These are phyloP conservation scores for Catharus fuscescens DNA, from an alignment of 2,113 vertebrate genomes.

Conservation along the genomic window DNA sequence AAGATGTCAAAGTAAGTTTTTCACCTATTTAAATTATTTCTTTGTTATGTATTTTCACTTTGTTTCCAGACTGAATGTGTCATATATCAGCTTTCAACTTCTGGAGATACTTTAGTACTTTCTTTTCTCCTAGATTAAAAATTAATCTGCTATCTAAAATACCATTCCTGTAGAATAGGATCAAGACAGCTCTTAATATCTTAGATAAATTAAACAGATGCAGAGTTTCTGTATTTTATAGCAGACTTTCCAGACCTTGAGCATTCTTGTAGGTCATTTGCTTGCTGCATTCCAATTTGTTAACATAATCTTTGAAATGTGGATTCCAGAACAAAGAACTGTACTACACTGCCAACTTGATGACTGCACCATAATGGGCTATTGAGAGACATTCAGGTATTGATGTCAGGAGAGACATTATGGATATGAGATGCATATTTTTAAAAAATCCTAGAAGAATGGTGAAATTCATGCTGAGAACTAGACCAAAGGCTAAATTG, in stretches of 20 bases:
- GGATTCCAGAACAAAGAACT: background rate
- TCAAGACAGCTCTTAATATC: background rate
- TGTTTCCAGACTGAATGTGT: background rate
- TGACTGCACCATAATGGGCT: background rate
- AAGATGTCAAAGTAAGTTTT: background rate
- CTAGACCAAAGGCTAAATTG: background rate
- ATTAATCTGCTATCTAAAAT: background rate
- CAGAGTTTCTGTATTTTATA: background rate
- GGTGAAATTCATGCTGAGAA: background rate
- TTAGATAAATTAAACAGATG: conserved; percentile 8
- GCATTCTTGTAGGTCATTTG: conserved; percentile 6
- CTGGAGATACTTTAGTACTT: background rate
- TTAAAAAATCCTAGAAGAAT: background rate
- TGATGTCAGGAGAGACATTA: background rate
- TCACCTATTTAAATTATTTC: background rate
- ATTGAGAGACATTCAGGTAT: background rate
- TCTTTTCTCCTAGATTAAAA: background rate
- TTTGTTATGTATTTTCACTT: background rate
- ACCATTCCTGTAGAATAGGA: background rate
- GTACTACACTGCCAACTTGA: background rate
- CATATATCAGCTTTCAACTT: background rate
- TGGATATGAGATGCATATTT: background rate
- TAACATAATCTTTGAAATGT: background rate
- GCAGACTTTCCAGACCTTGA: background rate
- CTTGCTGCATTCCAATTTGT: background rate